These are phyloP conservation scores for Seriola quinqueradiata DNA, from an alignment of 2,113 vertebrate species.

Conservation along the genomic window DNA sequence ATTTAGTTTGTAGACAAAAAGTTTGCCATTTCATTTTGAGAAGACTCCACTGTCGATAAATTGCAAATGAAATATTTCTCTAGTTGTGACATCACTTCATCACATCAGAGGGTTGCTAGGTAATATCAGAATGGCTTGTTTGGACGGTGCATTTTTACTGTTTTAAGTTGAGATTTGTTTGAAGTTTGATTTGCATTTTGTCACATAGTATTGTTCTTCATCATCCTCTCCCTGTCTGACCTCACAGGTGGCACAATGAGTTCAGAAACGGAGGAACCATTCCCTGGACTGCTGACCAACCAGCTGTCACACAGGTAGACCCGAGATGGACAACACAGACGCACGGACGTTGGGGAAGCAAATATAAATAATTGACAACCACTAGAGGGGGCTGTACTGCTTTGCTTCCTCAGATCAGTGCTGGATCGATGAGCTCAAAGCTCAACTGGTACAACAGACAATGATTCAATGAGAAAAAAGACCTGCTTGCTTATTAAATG, in stretches of 20 bases:
- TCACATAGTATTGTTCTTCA: background rate
- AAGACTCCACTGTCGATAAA: background rate
- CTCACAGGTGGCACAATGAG: slow-evolving; percentile 91
- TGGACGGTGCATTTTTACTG: background rate
- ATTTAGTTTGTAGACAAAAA: background rate
- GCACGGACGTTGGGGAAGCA: slow-evolving; percentile 23
- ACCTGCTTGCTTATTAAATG: slow-evolving; percentile 51
- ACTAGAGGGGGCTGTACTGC: slow-evolving; percentile 74
- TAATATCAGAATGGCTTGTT: background rate
- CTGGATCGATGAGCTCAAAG: slow-evolving; percentile 30
- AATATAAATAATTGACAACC: slow-evolving; percentile 74
- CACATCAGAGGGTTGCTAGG: background rate
- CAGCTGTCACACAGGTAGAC: slow-evolving; percentile 88
- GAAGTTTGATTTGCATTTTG: background rate
- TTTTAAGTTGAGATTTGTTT: background rate
- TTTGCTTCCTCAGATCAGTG: slow-evolving; percentile 32
- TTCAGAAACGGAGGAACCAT: slow-evolving; percentile 87
- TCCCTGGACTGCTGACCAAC: slow-evolving; percentile 90
- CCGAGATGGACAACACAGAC: background rate
- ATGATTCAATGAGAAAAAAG: slow-evolving; percentile 32
- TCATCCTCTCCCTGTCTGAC: slow-evolving; percentile 16
- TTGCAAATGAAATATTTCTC: background rate
- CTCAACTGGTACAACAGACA: slow-evolving; percentile 42
- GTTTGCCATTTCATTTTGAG: too few species aligned
- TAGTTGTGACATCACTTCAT: background rate